Base-by-base conservation (phyloP, 2,113 vertebrate genomes). In the Ceratotherium simum region DNA sequence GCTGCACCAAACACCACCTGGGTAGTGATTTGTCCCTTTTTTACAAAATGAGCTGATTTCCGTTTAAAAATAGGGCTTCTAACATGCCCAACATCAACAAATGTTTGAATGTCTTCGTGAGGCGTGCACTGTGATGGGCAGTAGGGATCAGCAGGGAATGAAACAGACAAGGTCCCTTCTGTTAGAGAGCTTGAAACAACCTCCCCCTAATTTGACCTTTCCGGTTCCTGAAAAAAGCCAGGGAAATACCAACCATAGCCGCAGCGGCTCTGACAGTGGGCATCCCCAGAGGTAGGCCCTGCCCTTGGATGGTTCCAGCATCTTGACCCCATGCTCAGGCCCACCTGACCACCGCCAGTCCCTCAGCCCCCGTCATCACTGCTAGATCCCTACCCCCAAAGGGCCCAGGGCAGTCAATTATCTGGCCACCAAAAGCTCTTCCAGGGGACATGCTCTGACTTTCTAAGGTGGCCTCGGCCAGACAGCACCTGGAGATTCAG, bases 111-210 rank as follows among this genome's bases (percentile, higher is more conserved):
- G 27, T 85, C 81, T 67, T 95, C 78, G 12, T 2, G 8, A 83
- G 78, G 42, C 60, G 16, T 10, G n/a, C 21, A 5, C 54, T 70
- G 64, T 65, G 73, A 33, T 0, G 0, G 54, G 64, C 85, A 70
- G 36, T 54, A 20, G 86, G 70, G 36, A 54, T 29, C 86, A 48
- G 65, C 21, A 25, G 73, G 78, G 78, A 95, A 60, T 64, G 10
- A 86, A 69, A 82, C 4, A 89, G n/a, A 91, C 89, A 95, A 96
- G 81, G 91, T 46, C 67, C 51, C 82, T 89, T 93, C 93, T 96
- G 85, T 90, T 79, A 65, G 51, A n/a, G 62, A 86, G 84, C 39
- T 88, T 87, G 62, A 60, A 79, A 78, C 83, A 89, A 58, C 60
- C n/a, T 27, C 85, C 29, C 78, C 91, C 76, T 94, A 72, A 69